A percentile compares a stretch with the other conserved stretches of the same genome.
Evolutionary conservation across 2,797 vertebrate genomes (phyloP).

Genomic region (Arremon aurantiirostris): DNA sequence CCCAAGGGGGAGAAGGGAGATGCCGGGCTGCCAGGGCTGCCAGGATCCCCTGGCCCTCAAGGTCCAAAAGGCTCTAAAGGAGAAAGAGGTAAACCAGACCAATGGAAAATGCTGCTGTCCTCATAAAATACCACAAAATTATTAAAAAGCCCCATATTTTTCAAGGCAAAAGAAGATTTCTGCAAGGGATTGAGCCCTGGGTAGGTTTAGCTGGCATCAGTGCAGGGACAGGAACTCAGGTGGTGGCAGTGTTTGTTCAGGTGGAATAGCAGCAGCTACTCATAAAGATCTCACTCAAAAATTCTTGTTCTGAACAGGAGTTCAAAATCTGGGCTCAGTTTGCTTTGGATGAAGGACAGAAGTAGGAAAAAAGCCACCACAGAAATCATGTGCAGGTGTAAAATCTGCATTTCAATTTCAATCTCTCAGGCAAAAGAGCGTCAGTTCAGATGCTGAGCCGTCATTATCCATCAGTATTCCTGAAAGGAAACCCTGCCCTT

Average conservation of each 20-base stretch:
- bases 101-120: background rate
- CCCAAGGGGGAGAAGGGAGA: conserved; percentile 83
- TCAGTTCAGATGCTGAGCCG: background rate
- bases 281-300: background rate
- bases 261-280: background rate
- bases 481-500: background rate
- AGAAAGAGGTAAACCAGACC: conserved; percentile 71
- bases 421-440: background rate
- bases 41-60: conserved; percentile 71
- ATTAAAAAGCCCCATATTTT: fast-evolving
- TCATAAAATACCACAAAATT: background rate
- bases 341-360: background rate
- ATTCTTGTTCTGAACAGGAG: background rate
- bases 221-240: background rate
- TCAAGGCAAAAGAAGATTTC: background rate
- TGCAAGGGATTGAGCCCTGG: background rate
- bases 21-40: conserved; percentile 78
- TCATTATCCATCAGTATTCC: background rate
- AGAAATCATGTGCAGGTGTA: background rate
- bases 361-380: background rate
- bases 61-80: conserved; percentile 79
- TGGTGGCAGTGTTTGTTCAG: background rate
- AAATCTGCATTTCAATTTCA: background rate
- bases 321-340: background rate
- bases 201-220: background rate